Percentiles rank a stretch among this genome's conserved stretches.
Conservation (phyloP, 1,140 invertebrate genomes). For the Thrips palmi region DNA sequence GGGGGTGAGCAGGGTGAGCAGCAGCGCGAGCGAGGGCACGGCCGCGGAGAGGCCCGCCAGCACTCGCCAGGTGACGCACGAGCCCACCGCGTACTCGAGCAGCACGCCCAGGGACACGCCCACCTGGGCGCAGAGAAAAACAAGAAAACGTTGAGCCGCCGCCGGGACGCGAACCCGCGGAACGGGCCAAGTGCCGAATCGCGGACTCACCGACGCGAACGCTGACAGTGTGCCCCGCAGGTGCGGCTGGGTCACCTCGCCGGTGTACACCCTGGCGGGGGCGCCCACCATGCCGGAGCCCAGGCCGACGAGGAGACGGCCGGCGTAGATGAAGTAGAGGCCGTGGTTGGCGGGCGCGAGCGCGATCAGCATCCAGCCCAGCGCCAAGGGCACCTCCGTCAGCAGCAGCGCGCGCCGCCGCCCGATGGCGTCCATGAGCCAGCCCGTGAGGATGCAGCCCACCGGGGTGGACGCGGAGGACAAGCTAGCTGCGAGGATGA, state of each 20-base stretch:
- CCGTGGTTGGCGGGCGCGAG: constrained; percentile 31
- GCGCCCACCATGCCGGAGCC: constrained; percentile 51
- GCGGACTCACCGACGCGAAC: constrained; percentile 36
- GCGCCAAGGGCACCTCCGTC: constrained; percentile 43
- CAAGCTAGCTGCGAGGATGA: constrained; percentile 38
- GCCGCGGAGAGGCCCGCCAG: constrained; percentile 18
- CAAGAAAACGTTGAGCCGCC: no score
- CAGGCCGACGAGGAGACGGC: constrained; percentile 36
- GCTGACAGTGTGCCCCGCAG: constrained; percentile 44
- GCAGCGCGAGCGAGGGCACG: constrained; percentile 33
- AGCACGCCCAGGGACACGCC: constrained; percentile 39
- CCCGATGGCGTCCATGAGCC: constrained; percentile 48
- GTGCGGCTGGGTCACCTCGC: constrained; percentile 47
- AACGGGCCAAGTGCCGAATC: no score
- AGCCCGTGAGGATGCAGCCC: constrained; percentile 47
- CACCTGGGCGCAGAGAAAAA: no score
- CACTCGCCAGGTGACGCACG: neutral
- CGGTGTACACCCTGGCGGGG: constrained; percentile 44
- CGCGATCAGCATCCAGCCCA: constrained; percentile 46
- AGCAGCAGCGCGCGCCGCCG: constrained; percentile 42
- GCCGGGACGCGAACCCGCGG: no score
- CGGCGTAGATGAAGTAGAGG: constrained; percentile 39
- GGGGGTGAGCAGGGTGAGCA: constrained; percentile 41
- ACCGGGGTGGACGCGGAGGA: constrained; percentile 50
- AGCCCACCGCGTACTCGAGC: constrained; percentile 18